Evolutionary conservation across 2,888 invertebrate genomes (phyloP), one percentile per base, ranked within the genome.

Genomic region (Aradus depressus): DNA sequence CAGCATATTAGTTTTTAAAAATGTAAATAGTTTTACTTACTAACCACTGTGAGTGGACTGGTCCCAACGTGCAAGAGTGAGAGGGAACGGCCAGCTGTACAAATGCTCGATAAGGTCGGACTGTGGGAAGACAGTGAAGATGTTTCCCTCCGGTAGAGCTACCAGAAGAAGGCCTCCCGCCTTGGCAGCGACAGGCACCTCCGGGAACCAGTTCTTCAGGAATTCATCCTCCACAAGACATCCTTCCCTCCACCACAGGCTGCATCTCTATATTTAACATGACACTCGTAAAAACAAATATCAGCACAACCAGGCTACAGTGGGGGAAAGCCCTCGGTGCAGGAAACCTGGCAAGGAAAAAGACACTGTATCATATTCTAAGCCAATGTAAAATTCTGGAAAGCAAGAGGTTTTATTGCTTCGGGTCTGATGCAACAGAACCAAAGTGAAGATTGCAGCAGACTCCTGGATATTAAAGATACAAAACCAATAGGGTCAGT

Each of bases 81-180:
- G 16, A 19, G 35, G 23, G 19, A 26, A 47, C 18, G 35, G 23
- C 47, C 25, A 47, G 2, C 16, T 5, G 5, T 47, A 26, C 1
- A 47, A 21, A 26, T 23, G 38, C 19, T 47, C 47, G 14, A 25
- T 8, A 45, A 14, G 14, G 1, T 12, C 18, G 12, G 2, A 18
- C 18, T 38, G 25, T 26, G 47, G 47, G 16, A 35, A 34, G 12
- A 38, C n/a, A 47, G 25, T 16, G 18, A 47, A 4, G 18, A 47
- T 23, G 14, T 23, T 37, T 25, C 47, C 47, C 5, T 47, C 37
- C 12, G 47, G 47, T 22, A 47, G 18, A 6, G 37, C 25, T 12
- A 47, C 4, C 19, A 47, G 16, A 26, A 47, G 19, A 8, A 47
- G 38, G 16, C 28, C 47, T 4, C 8, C 8, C 5, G 37, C 28